phyloP scores from a whole-genome alignment of 2,888 invertebrate genomes.

The Cephus rjabovi region DNA sequence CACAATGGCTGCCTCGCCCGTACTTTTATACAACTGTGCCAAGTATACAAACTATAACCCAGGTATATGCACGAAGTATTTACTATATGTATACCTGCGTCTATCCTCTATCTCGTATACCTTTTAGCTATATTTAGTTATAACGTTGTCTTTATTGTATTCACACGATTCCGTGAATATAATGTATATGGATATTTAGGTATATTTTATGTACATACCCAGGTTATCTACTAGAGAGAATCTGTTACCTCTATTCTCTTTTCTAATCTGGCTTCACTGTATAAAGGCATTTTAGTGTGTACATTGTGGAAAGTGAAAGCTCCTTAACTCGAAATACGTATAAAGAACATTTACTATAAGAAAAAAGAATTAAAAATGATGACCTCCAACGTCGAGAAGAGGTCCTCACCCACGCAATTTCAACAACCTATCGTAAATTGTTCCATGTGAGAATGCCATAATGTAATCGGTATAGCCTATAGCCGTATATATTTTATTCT shows the following conservation, averaged over 20 bases:
- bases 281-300: background rate
- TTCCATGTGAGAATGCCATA: background rate
- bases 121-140: background rate
- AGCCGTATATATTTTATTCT: background rate
- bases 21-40: background rate
- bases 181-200: background rate
- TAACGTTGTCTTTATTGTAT: background rate
- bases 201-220: background rate
- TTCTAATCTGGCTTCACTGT: background rate
- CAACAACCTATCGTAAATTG: background rate
- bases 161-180: background rate
- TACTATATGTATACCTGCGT: background rate
- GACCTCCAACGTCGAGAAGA: background rate
- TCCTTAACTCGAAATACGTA: background rate
- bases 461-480: background rate
- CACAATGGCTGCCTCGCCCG: slow-evolving; percentile 17
- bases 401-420: background rate
- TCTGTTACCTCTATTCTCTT: background rate
- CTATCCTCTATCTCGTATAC: background rate
- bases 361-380: background rate
- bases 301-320: background rate
- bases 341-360: background rate
- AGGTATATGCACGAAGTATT: background rate
- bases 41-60: background rate
- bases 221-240: background rate